A percentile compares a stretch with the other conserved stretches of the same genome.
These are phyloP conservation scores for Pseudanteris insignis DNA, from an alignment of 2,888 invertebrate genomes.

Conservation along the genomic window DNA sequence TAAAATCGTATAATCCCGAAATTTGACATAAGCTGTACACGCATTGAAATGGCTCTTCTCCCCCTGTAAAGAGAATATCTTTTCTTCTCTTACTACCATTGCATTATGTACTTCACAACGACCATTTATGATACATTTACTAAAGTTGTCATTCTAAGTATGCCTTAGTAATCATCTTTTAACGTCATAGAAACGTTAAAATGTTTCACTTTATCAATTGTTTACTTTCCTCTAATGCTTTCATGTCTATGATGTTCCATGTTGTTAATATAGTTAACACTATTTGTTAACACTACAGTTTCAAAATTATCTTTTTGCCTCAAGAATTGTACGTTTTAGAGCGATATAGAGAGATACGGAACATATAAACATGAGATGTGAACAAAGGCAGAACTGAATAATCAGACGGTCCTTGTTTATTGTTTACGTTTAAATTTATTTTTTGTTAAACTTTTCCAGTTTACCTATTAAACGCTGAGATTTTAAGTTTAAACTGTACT, in stretches of 20 bases:
- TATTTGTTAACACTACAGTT: no score
- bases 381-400: no score
- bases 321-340: no score
- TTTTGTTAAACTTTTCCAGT: neutral
- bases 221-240: no score
- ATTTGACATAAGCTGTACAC: conserved; percentile 52
- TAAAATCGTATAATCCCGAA: conserved; percentile 54
- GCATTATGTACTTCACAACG: conserved; percentile 65
- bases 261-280: no score
- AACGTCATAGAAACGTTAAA: conserved; percentile 16
- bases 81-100: conserved; percentile 53
- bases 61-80: conserved; percentile 54
- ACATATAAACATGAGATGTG: no score
- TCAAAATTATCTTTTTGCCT: no score
- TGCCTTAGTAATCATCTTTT: conserved; percentile 35
- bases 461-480: no score
- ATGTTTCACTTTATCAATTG: conserved; percentile 7
- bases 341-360: no score
- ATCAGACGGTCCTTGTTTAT: no score
- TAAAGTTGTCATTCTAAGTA: conserved; percentile 39
- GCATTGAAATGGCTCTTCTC: conserved; percentile 60
- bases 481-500: neutral
- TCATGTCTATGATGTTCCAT: no score
- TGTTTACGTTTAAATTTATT: no score
- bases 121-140: conserved; percentile 67